A percentile compares a stretch with the other conserved stretches of the same genome.
These are phyloP conservation scores for Caenorhabditis sp. DNA, from an alignment of 2,888 invertebrate species.

Conservation along the genomic window DNA sequence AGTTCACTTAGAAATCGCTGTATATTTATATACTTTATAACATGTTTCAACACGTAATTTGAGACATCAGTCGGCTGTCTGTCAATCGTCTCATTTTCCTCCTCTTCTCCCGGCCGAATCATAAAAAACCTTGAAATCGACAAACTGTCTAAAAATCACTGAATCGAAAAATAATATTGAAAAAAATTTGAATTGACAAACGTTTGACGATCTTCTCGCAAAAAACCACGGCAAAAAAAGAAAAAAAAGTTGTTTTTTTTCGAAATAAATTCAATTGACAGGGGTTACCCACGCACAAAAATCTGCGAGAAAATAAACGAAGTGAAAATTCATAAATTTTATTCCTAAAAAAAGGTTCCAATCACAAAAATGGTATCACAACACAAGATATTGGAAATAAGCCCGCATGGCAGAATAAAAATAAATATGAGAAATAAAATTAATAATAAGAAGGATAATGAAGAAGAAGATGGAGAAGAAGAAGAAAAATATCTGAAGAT, in stretches of 20 bases:
- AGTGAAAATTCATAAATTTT: not conserved
- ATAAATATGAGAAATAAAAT: not conserved
- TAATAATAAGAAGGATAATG: not conserved
- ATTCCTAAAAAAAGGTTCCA: not conserved
- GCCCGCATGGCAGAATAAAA: not conserved
- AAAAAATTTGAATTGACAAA: constrained; percentile 1
- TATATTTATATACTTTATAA: constrained; percentile 1
- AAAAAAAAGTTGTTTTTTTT: constrained; percentile 1
- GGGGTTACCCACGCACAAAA: not conserved
- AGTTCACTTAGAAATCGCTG: not conserved
- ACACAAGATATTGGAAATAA: not conserved
- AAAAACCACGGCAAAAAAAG: not conserved
- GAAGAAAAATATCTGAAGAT: not conserved
- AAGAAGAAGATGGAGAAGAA: too few relatives aligned
- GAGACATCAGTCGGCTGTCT: constrained; percentile 37
- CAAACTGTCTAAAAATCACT: not conserved
- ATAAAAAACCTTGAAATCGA: not conserved
- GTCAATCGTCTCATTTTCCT: not conserved
- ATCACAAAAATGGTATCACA: not conserved
- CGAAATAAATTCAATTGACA: not conserved
- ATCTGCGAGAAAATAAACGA: not conserved
- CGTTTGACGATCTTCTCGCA: not conserved
- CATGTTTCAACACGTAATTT: constrained; percentile 37
- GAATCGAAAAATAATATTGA: not conserved
- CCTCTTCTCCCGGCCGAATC: not conserved